A percentile compares a stretch with the other conserved stretches of the same genome.
Evolutionary conservation across 2,888 invertebrate species (phyloP).

Genomic region (Hirtodrosophila cameraria): DNA sequence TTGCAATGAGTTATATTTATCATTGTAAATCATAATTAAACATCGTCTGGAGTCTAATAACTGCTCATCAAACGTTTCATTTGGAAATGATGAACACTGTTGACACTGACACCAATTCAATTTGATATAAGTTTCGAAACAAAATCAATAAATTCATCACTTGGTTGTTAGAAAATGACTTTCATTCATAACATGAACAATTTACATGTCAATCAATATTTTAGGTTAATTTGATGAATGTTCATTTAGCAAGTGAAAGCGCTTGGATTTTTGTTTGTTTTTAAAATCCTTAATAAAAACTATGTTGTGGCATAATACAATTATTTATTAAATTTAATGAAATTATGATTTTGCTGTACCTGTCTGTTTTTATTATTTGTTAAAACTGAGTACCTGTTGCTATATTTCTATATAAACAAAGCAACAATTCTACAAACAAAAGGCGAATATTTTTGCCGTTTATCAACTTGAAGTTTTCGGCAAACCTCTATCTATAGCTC

Average conservation of each 20-base stretch:
- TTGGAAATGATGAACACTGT: background rate
- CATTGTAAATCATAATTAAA: too few relatives aligned
- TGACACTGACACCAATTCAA: background rate
- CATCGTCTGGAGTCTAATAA: too few relatives aligned
- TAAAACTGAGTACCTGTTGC: slow-evolving; percentile 2
- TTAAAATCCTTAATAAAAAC: too few relatives aligned
- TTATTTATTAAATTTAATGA: background rate
- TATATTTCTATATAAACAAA: slow-evolving; percentile 6
- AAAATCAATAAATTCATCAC: too few relatives aligned
- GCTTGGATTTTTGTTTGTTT: too few relatives aligned
- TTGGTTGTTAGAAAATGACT: background rate
- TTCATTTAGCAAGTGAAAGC: too few relatives aligned
- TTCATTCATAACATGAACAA: too few relatives aligned
- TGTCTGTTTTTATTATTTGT: slow-evolving; percentile 1
- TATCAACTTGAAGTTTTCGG: background rate
- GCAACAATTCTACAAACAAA: slow-evolving; percentile 16
- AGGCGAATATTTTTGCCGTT: slow-evolving; percentile 9
- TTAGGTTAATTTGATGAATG: too few relatives aligned
- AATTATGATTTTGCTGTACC: background rate
- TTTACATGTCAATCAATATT: too few relatives aligned
- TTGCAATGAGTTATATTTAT: background rate
- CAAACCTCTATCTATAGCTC: slow-evolving; percentile 2
- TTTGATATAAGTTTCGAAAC: background rate
- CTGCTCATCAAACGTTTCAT: background rate
- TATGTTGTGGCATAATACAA: too few relatives aligned